Evolutionary conservation across 2,113 vertebrate genomes (phyloP).

Genomic region (Psettodes erumei): DNA sequence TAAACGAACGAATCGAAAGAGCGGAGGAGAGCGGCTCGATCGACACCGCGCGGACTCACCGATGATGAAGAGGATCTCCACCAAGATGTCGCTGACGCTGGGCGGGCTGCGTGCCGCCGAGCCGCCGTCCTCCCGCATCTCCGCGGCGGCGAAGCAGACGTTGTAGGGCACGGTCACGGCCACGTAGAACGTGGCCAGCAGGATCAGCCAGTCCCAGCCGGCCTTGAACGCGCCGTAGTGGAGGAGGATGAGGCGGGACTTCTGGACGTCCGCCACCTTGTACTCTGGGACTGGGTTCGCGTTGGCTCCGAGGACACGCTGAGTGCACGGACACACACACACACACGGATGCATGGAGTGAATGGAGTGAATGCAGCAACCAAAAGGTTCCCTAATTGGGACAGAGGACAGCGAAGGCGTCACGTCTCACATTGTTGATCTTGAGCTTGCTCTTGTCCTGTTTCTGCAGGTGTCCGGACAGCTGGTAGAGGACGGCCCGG

Average conservation of each 20-base stretch:
- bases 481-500: constrained; percentile 86
- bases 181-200: constrained; percentile 88
- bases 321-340: neutral
- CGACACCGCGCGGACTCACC: constrained; percentile 81
- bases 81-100: constrained; percentile 86
- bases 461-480: constrained; percentile 88
- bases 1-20: neutral
- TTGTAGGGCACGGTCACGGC: constrained; percentile 87
- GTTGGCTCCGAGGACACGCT: constrained; percentile 85
- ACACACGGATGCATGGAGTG: neutral
- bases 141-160: constrained; percentile 83
- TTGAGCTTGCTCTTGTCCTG: constrained; percentile 89
- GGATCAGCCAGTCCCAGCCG: constrained; percentile 88
- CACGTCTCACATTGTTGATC: constrained; percentile 83
- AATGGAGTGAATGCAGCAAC: too few species aligned
- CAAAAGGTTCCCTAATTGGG: too few species aligned
- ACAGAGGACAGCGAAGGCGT: neutral
- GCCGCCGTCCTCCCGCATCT: constrained; percentile 78
- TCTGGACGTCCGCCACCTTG: constrained; percentile 87
- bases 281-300: constrained; percentile 86
- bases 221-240: constrained; percentile 90
- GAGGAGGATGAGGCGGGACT: constrained; percentile 86
- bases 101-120: constrained; percentile 80
- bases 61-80: constrained; percentile 88
- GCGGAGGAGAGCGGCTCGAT: too few species aligned